Evolutionary conservation across 2,888 invertebrate species (phyloP), one percentile per base, ranked within the genome.

Genomic region (Bibio marci): DNA sequence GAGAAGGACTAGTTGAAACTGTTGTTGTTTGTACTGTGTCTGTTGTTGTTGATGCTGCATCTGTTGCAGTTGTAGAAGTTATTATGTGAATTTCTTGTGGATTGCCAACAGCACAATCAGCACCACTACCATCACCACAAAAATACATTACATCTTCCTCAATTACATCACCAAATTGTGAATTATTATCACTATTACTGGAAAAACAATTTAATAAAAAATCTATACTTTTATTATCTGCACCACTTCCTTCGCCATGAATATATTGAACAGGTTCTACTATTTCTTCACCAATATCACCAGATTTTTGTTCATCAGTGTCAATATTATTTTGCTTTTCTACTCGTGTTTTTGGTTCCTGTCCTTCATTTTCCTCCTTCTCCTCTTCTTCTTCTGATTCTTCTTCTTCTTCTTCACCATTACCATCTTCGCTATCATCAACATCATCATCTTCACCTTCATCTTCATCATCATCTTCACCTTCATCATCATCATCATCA

Each of bases 31-130:
- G 35, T 11, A 17, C 28, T 22, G 22, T 6, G 3, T 14, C 15
- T 25, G 35, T 8, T 3, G 35, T 14, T 13, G 15, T 22, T 28
- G 15, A 3, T 15, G 36, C 12, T 10, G 33, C 15, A 12, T 17
- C 18, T 6, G 15, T 26, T n/a, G n/a, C n/a, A n/a, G n/a, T n/a
- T n/a, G n/a, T 13, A 11, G 18, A 27, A 13, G 18, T 18, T 7
- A 18, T 18, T 10, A 17, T 26, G 2, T 13, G 22, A 13, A 30
- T 14, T 46, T 55, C 53, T 22, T 36, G 42, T 31, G 65, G 71
- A 59, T 83, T 85, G 2, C 83, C 85, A 4, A 80, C 79, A 42
- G 76, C 65, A 54, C 80, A 82, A 22, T 79, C 77, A 15, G 56
- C 62, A 4, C 86, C 87, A 48, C 59, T 69, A 30, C 86, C 87